Evolutionary conservation across 1,140 invertebrate genomes (phyloP).

Genomic region (Druon quercuslanigerum): DNA sequence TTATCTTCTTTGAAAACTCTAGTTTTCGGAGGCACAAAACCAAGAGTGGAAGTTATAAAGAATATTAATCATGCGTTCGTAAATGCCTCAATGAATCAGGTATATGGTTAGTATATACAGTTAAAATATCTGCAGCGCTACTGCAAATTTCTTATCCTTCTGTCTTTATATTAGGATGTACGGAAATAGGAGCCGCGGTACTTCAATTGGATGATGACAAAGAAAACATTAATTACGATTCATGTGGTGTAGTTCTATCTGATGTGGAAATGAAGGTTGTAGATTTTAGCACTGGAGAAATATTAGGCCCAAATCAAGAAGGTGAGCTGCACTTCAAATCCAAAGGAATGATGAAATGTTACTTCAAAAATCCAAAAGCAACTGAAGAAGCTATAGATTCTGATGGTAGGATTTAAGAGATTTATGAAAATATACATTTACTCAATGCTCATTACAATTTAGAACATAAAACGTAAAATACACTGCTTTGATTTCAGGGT

Average conservation of each 20-base stretch:
- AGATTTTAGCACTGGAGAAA: conserved; percentile 38
- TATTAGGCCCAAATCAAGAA: conserved; percentile 48
- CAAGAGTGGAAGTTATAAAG: no score
- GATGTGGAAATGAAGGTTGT: conserved; percentile 33
- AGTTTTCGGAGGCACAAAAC: neutral
- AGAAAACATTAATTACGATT: conserved; percentile 10
- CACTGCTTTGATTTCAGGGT: conserved; percentile 60
- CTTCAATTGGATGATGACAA: neutral
- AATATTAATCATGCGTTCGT: no score
- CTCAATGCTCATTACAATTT: neutral
- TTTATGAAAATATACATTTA: neutral
- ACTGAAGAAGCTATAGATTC: conserved; percentile 76
- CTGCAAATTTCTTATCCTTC: neutral
- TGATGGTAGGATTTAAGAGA: conserved; percentile 60
- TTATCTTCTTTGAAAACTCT: no score
- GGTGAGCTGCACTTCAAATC: conserved; percentile 58
- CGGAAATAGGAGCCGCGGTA: neutral
- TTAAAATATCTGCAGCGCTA: neutral
- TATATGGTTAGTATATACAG: conserved; percentile 29
- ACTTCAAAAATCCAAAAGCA: conserved; percentile 76
- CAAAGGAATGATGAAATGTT: conserved; percentile 74
- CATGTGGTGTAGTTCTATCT: neutral
- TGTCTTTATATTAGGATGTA: neutral
- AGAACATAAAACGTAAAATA: neutral
- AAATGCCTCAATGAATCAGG: neutral